phyloP scores from a whole-genome alignment of 2,888 invertebrate genomes.

The Meliscaeva auricollis region DNA sequence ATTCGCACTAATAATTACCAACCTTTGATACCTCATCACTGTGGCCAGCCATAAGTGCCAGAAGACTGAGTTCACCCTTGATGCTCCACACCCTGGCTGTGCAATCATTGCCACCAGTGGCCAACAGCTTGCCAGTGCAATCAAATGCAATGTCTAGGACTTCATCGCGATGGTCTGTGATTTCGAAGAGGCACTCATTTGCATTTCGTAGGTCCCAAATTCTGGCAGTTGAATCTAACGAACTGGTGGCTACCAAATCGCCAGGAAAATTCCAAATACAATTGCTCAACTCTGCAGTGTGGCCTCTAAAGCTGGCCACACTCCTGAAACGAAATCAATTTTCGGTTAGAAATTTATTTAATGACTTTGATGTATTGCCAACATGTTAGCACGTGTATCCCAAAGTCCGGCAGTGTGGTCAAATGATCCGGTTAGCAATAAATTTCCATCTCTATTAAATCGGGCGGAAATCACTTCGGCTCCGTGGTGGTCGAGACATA shows the following conservation, averaged over 20 bases:
- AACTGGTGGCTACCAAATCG: constrained; percentile 88
- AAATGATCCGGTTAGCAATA: constrained; percentile 91
- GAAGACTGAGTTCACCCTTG: constrained; percentile 85
- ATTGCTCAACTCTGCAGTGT: constrained; percentile 88
- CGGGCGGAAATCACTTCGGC: constrained; percentile 91
- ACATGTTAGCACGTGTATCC: constrained; percentile 89
- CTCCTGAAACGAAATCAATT: constrained; percentile 83
- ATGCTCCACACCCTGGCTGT: constrained; percentile 90
- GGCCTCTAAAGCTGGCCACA: constrained; percentile 86
- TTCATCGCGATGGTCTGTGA: constrained; percentile 88
- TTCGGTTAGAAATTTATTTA: background rate
- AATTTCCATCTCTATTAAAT: constrained; percentile 89
- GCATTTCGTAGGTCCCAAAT: constrained; percentile 88
- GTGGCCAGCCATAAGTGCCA: constrained; percentile 88
- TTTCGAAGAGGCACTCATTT: constrained; percentile 85
- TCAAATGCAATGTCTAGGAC: constrained; percentile 92
- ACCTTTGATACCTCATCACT: constrained; percentile 89
- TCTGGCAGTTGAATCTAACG: constrained; percentile 89
- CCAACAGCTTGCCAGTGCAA: constrained; percentile 89
- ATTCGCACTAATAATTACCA: constrained; percentile 29
- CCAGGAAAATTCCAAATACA: constrained; percentile 89
- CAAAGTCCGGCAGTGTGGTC: constrained; percentile 91
- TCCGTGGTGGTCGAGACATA: constrained; percentile 88
- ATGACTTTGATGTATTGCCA: constrained; percentile 27
- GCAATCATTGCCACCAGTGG: constrained; percentile 91